Evolutionary conservation across 1,140 invertebrate species (phyloP).

Genomic region (Drosophila nebulosa): DNA sequence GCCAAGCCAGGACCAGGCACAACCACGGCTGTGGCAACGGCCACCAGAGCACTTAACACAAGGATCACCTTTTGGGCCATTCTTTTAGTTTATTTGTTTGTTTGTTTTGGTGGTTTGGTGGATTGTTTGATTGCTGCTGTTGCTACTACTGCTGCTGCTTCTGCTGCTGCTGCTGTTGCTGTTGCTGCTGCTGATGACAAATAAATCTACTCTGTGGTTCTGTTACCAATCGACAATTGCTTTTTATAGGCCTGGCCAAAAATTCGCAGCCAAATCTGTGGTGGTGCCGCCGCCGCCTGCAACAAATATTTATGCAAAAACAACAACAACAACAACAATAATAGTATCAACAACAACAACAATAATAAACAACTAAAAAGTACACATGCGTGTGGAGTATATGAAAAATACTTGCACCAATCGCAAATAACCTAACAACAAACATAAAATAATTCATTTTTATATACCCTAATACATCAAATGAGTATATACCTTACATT

Average conservation of each 20-base stretch:
- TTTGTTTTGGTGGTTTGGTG: constrained; percentile 12
- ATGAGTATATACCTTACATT: no score
- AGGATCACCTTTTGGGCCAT: constrained; percentile 74
- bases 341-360: constrained; percentile 22
- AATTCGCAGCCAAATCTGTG: constrained; percentile 42
- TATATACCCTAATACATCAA: no score
- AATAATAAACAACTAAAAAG: constrained; percentile 57
- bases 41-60: constrained; percentile 64
- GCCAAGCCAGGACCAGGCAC: constrained; percentile 63
- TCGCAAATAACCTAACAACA: constrained; percentile 38
- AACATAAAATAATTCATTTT: constrained; percentile 80
- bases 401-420: constrained; percentile 48
- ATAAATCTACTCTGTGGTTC: constrained; percentile 79
- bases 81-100: constrained; percentile 2
- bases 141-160: constrained; percentile 1
- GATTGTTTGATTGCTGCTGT: background rate
- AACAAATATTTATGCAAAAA: constrained; percentile 79
- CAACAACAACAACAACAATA: constrained; percentile 25
- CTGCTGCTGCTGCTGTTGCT: no score
- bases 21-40: constrained; percentile 63
- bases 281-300: constrained; percentile 46
- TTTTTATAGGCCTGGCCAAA: constrained; percentile 71
- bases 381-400: constrained; percentile 60
- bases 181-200: constrained; percentile 71
- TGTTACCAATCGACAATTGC: constrained; percentile 68